Percentiles rank a stretch among this genome's conserved stretches.
Conservation (phyloP, 2,113 vertebrate species). For the Cinclus mexicanus region DNA sequence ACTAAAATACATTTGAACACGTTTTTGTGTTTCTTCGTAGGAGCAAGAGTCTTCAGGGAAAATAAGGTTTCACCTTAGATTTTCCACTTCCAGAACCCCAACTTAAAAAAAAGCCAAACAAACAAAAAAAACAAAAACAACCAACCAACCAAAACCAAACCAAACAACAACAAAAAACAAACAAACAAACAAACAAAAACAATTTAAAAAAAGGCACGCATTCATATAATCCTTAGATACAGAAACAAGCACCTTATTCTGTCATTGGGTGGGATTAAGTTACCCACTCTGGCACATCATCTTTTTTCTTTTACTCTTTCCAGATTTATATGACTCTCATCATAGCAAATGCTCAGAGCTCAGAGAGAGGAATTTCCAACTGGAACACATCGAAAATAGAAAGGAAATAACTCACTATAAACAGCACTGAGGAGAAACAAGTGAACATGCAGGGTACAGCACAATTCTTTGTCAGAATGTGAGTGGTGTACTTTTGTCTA, state of each 20-base stretch:
- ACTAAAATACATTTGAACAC: not conserved
- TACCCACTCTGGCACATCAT: constrained; percentile 19
- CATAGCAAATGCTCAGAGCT: not conserved
- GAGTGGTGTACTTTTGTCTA: not conserved
- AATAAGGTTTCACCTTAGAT: not conserved
- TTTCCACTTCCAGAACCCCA: not conserved
- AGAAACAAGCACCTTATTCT: constrained; percentile 40
- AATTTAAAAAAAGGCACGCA: not conserved
- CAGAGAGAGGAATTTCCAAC: constrained; percentile 37
- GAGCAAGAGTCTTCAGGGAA: not conserved
- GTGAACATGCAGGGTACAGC: not conserved
- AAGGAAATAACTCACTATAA: constrained; percentile 53
- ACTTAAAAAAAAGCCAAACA: not conserved
- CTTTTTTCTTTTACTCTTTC: not conserved
- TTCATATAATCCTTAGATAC: constrained; percentile 44
- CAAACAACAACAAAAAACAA: not conserved
- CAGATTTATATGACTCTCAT: constrained; percentile 37
- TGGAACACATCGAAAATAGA: constrained; percentile 43
- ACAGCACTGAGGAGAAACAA: constrained; percentile 20
- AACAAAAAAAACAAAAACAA: too few species aligned
- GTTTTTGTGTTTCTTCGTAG: not conserved
- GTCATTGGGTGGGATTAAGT: constrained; percentile 12
- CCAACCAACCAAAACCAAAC: too few species aligned
- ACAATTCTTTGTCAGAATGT: not conserved
- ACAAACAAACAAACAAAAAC: too few species aligned